Evolutionary conservation across 2,113 vertebrate genomes (phyloP).

Genomic region (Anarrhichthys ocellatus): DNA sequence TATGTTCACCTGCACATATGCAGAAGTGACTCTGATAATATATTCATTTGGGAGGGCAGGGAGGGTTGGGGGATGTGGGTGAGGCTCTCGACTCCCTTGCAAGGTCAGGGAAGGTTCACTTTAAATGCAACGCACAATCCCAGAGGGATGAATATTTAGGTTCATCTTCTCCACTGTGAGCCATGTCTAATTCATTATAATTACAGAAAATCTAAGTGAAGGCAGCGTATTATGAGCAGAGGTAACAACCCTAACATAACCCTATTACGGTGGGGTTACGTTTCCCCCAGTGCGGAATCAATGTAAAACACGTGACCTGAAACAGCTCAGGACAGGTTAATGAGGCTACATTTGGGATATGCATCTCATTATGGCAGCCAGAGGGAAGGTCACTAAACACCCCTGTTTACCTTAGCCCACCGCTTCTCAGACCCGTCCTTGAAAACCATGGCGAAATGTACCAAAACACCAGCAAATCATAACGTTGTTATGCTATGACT

Average conservation of each 20-base stretch:
- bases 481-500: slow-evolving; percentile 20
- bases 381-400: slow-evolving; percentile 77
- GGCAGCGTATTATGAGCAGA: slow-evolving; percentile 87
- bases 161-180: slow-evolving; percentile 74
- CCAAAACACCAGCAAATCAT: slow-evolving; percentile 28
- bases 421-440: slow-evolving; percentile 11
- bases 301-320: slow-evolving; percentile 92
- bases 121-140: slow-evolving; percentile 61
- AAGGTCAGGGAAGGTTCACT: slow-evolving; percentile 72
- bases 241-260: slow-evolving; percentile 92
- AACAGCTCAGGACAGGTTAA: slow-evolving; percentile 90
- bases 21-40: slow-evolving; percentile 50
- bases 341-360: slow-evolving; percentile 85
- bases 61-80: slow-evolving; percentile 8
- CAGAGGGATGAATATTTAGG: slow-evolving; percentile 84
- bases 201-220: slow-evolving; percentile 88
- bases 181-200: slow-evolving; percentile 93
- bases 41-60: slow-evolving; percentile 41
- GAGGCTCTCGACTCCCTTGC: slow-evolving; percentile 43
- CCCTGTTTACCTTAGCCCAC: slow-evolving; percentile 54
- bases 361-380: slow-evolving; percentile 85
- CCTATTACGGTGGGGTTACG: slow-evolving; percentile 90
- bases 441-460: slow-evolving; percentile 31
- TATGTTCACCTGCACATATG: slow-evolving; percentile 49
- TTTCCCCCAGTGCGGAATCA: slow-evolving; percentile 90